Percentiles rank a stretch among this genome's conserved stretches.
These are phyloP conservation scores for Rotaria socialis DNA, from an alignment of 2,888 invertebrate species.

Conservation along the genomic window DNA sequence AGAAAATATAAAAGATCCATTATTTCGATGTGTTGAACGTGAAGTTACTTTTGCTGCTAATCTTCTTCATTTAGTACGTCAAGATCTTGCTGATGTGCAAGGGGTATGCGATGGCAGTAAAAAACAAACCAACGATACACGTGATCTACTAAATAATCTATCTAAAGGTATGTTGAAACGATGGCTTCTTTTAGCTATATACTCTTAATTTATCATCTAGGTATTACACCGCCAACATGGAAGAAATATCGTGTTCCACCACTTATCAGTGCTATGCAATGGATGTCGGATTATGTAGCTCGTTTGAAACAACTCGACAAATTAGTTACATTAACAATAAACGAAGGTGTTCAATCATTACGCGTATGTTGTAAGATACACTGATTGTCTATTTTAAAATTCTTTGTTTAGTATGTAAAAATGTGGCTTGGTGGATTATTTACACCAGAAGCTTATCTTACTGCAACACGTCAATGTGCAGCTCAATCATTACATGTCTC, in stretches of 20 bases:
- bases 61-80: slow-evolving; percentile 78
- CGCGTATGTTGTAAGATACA: slow-evolving; percentile 24
- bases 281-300: slow-evolving; percentile 94
- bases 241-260: slow-evolving; percentile 87
- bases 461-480: slow-evolving; percentile 94
- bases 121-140: slow-evolving; percentile 97
- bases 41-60: slow-evolving; percentile 85
- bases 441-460: slow-evolving; percentile 97
- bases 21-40: slow-evolving; percentile 89
- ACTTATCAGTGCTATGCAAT: slow-evolving; percentile 85
- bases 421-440: slow-evolving; percentile 96
- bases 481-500: slow-evolving; percentile 76
- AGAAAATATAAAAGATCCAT: slow-evolving; percentile 95
- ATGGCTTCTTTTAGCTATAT: neutral
- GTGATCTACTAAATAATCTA: slow-evolving; percentile 84
- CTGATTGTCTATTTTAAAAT: neutral
- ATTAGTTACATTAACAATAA: slow-evolving; percentile 37
- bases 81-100: slow-evolving; percentile 56
- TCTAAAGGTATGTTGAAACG: slow-evolving; percentile 75
- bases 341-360: slow-evolving; percentile 39
- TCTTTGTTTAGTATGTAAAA: slow-evolving; percentile 59
- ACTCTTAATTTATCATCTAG: no score
- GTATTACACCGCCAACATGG: slow-evolving; percentile 88
- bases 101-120: slow-evolving; percentile 82
- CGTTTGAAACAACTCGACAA: slow-evolving; percentile 78